Evolutionary conservation across 2,888 invertebrate species (phyloP), one percentile per base, ranked within the genome.

Genomic region (Andrena camellia): DNA sequence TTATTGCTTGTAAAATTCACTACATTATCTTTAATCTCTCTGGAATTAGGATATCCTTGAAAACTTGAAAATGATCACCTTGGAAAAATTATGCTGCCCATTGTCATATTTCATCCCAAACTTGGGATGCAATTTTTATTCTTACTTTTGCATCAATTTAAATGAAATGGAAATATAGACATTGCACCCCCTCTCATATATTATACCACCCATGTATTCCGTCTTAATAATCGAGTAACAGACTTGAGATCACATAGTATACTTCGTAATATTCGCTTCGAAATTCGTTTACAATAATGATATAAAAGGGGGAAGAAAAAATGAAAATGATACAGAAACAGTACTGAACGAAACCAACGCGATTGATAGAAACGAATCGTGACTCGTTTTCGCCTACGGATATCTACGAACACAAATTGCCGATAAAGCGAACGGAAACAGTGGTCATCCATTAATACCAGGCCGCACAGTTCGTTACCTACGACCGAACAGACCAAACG

Each of bases 381-480:
- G 69, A 67, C 63, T 59, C 62, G 62, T 77, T 84, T 83, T 79
- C 20, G 76, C 50, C 35, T n/a, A 5, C 26, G 70, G 66, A 70
- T 77, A 70, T 67, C 60, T 79, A 76, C 63, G 73, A 67, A 70
- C 66, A 59, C 52, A 68, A 68, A 78, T 81, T 59, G 78, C 26
- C 81, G 85, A 85, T 84, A 86, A 86, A 88, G 82, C 77, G 78
- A 78, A 77, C 85, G 78, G 81, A 78, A 84, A 86, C 85, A 83
- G 83, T 68, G 78, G 71, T 80, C 86, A 84, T 88, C 88, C 88
- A 88, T 88, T 88, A 88, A 86, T 80, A 82, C 75, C 62, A 71
- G 78, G 84, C 70, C 69, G 68, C 63, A 57, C 71, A 70, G 69
- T 77, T 83, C 70, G 83, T 76, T 75, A 74, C 69, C 33, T 48